Evolutionary conservation across 2,113 vertebrate species (phyloP), one percentile per base, ranked within the genome.

Genomic region (Mugil cephalus): DNA sequence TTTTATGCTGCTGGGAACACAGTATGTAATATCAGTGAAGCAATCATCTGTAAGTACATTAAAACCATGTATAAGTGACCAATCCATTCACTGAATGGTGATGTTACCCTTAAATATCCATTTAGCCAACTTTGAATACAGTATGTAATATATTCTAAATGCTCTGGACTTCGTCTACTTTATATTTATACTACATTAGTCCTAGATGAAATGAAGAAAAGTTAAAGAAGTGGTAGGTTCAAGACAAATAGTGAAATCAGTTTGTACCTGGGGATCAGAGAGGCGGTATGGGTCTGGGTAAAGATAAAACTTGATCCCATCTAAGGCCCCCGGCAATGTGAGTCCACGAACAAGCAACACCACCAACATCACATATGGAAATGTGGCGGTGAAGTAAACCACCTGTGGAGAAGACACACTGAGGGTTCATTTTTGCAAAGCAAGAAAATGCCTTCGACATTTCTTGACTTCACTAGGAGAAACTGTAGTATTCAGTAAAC

Each of bases 341-440:
- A 96, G 55, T 3, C 98, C 98, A 43, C 98, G 95, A n/a, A 98
- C 65, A 64, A 99, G 91, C 52, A 99, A 87, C 52, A 96, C 90
- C 12, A 92, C 7, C 15, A 99, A 88, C 97, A 98, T 99, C 77
- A 95, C 2, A 0, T 99, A 99, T 0, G 97, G 98, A 65, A 99
- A 99, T 0, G 96, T 98, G 52, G 97, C 97, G 2, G 98, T 99
- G 63, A 99, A 95, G 74, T 99, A 99, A 52, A 99, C 98, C 0
- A 99, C 97, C 98, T 99, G 90, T 21, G 21, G 0, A 10, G 48
- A 30, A 74, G 9, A 4, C 6, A 72, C 2, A 3, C 11, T n/a
- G 0, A 39, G 17, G 10, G 21, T 55, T 67, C 2, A 52, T 78
- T n/a, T 60, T 10, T 21, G 1, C 24, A 2, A 30, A 30, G 24